Conservation (phyloP, 2,888 invertebrate species). For the Cephus runcator region DNA sequence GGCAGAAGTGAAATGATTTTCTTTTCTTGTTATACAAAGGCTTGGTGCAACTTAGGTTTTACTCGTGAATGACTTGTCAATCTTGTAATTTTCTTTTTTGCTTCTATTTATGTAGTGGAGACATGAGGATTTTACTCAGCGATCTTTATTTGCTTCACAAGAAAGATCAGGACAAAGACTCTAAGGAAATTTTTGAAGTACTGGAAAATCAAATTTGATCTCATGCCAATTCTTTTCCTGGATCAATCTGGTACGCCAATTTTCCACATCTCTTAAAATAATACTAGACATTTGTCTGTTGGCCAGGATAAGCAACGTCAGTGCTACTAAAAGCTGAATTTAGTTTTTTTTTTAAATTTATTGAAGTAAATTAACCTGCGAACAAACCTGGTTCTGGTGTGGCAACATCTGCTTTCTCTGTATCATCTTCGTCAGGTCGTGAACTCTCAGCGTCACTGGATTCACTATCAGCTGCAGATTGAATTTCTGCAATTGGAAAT, state of each 20-base stretch:
- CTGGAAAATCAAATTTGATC: neutral
- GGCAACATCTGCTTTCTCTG: conserved; percentile 8
- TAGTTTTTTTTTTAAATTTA: neutral
- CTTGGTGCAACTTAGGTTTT: conserved; percentile 17
- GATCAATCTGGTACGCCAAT: neutral
- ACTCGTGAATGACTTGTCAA: neutral
- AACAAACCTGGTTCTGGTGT: conserved; percentile 10
- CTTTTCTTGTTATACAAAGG: conserved; percentile 48
- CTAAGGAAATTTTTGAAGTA: neutral
- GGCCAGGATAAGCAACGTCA: neutral
- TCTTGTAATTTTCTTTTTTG: neutral
- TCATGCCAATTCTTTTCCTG: neutral
- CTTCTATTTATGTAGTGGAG: neutral
- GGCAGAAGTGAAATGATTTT: conserved; percentile 17
- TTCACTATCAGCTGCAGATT: conserved; percentile 9
- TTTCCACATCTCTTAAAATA: neutral
- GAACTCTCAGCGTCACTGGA: conserved; percentile 2
- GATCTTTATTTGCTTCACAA: neutral
- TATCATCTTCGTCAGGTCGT: conserved; percentile 9
- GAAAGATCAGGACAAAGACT: neutral
- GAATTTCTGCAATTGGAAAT: conserved; percentile 3
- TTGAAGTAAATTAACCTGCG: neutral
- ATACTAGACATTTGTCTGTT: neutral
- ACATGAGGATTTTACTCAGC: neutral
- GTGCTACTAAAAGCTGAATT: neutral